A percentile compares a stretch with the other conserved stretches of the same genome.
These are phyloP conservation scores for Hydrozoanthus gracilis DNA, from an alignment of 92 coral and sea anemone species.

Conservation along the genomic window DNA sequence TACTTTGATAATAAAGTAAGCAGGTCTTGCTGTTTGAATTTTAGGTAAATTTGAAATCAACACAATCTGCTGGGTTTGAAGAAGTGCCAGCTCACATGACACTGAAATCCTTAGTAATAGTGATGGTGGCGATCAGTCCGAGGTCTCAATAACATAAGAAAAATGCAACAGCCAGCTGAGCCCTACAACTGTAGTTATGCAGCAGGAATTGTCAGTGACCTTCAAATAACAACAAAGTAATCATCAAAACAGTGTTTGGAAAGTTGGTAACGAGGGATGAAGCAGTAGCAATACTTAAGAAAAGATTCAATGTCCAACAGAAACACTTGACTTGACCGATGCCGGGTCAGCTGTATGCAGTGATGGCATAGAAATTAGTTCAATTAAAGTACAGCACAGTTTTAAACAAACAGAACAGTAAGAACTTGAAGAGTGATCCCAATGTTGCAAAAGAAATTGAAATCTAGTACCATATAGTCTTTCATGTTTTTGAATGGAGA, in stretches of 20 bases:
- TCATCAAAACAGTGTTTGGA: slow-evolving; percentile 32
- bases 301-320: slow-evolving; percentile 9
- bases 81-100: slow-evolving; percentile 20
- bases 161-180: not conserved
- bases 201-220: slow-evolving; percentile 22
- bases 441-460: slow-evolving; percentile 31
- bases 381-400: slow-evolving; percentile 17
- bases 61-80: not conserved
- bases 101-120: slow-evolving; percentile 2
- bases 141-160: slow-evolving; percentile 13
- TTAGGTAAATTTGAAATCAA: slow-evolving; percentile 9
- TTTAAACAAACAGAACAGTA: slow-evolving; percentile 32
- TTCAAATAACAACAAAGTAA: slow-evolving; percentile 14
- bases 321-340: slow-evolving; percentile 20
- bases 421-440: slow-evolving; percentile 20
- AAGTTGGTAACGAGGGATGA: slow-evolving; percentile 23
- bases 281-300: slow-evolving; percentile 21
- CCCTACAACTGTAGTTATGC: not conserved
- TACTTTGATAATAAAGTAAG: slow-evolving; percentile 12
- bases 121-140: not conserved
- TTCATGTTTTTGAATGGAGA: slow-evolving; percentile 1
- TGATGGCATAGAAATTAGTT: slow-evolving; percentile 29
- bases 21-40: slow-evolving; percentile 25
- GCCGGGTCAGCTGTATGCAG: slow-evolving; percentile 20
- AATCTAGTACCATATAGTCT: slow-evolving; percentile 19